phyloP scores from a whole-genome alignment of 2,888 invertebrate genomes.

The Dorcus parallelipipedus region DNA sequence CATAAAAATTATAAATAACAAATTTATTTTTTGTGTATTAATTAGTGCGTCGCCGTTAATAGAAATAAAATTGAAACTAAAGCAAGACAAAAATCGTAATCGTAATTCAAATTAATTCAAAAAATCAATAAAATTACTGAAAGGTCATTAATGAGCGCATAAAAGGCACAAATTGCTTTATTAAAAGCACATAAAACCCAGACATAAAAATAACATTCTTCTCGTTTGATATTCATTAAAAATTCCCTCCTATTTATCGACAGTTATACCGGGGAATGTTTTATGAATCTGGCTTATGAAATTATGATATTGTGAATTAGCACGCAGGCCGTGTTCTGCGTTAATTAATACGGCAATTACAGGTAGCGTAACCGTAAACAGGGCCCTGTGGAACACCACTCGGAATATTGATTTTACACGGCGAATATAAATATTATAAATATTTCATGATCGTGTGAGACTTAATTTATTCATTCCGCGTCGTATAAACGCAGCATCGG shows the following conservation, averaged over 20 bases:
- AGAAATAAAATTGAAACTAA: neutral
- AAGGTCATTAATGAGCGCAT: slow-evolving; percentile 8
- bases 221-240: slow-evolving; percentile 2
- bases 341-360: slow-evolving; percentile 42
- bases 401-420: slow-evolving; percentile 27
- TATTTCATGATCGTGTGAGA: slow-evolving; percentile 16
- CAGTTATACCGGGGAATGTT: slow-evolving; percentile 1
- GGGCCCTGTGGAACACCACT: slow-evolving; percentile 27
- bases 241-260: slow-evolving; percentile 1
- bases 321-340: slow-evolving; percentile 39
- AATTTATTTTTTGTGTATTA: too few species aligned
- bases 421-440: slow-evolving; percentile 23
- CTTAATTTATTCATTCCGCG: slow-evolving; percentile 8
- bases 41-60: neutral
- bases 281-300: slow-evolving; percentile 23
- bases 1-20: too few species aligned
- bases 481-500: too few species aligned
- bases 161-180: slow-evolving; percentile 12
- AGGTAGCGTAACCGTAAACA: slow-evolving; percentile 31
- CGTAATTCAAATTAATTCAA: too few species aligned
- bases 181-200: neutral
- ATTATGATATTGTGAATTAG: slow-evolving; percentile 42
- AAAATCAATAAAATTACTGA: slow-evolving; percentile 12
- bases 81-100: too few species aligned
- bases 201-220: neutral